Evolutionary conservation across 2,113 vertebrate genomes (phyloP), one percentile per base, ranked within the genome.

Genomic region (Murina feae): DNA sequence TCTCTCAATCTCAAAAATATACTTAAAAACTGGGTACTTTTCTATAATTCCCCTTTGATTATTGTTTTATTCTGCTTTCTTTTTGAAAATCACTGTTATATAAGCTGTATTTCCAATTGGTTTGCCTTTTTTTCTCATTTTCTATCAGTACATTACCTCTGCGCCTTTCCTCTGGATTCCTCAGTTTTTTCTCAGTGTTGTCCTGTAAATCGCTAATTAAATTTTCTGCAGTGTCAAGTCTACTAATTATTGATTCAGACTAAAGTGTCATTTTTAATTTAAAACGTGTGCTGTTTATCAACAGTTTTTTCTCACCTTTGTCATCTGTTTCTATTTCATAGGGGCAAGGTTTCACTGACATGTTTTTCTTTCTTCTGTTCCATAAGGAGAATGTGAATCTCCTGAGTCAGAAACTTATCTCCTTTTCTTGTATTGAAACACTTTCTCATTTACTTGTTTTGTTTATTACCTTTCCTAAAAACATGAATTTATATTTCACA

Each of bases 211-310:
- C 47, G 37, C 81, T 97, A 87, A 96, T 94, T 96, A 91, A 63
- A 79, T 96, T 93, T 93, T 81, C 90, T 97, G 47, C 3, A 9
- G 47, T 93, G 76, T 91, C 81, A 93, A 84, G 66, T 84, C 84
- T 89, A 66, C 84, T 97, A 92, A 94, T 94, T 95, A 94, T 93
- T 76, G 84, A 90, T 81, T 95, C 35, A 28, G 53, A 87, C 53
- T 55, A 58, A 93, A 74, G n/a, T 93, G 72, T 63, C 47, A 55
- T 90, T 94, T 85, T 80, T 81, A 91, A 94, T 87, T 81, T 72
- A 85, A 55, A 95, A 65, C 83, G 8, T 65, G 28, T 49, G 39
- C 14, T 86, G 44, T 81, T 93, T 71, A 78, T 81, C 87, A 90
- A 81, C 58, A 76, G 35, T 60, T 93, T 89, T 91, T n/a, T 47